A percentile compares a stretch with the other conserved stretches of the same genome.
Evolutionary conservation across 1,140 invertebrate species (phyloP).

Genomic region (Paracyclopina nana): DNA sequence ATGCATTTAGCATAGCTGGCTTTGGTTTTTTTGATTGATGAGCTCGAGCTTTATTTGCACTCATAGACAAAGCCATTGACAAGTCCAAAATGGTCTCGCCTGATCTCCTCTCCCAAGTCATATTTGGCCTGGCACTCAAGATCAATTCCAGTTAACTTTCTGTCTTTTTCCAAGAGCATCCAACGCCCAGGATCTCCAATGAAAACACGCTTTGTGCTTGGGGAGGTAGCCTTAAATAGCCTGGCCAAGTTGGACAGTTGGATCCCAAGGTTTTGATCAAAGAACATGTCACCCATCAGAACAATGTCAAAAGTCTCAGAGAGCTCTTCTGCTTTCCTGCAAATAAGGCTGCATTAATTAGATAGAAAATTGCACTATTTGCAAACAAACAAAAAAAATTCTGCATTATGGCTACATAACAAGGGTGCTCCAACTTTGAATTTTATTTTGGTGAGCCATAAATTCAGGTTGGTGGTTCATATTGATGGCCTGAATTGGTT

Average conservation of each 20-base stretch:
- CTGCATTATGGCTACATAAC: no score
- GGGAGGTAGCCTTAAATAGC: neutral
- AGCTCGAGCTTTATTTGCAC: no score
- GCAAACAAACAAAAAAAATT: no score
- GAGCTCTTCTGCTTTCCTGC: no score
- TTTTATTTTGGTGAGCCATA: no score
- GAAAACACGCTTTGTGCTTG: neutral
- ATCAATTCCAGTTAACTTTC: neutral
- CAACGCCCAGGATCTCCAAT: conserved; percentile 10
- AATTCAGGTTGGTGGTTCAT: no score
- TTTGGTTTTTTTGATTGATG: no score
- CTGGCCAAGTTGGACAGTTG: neutral
- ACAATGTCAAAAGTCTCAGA: conserved; percentile 1
- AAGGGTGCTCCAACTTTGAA: no score
- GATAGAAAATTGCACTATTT: no score
- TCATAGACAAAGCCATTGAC: conserved; percentile 3
- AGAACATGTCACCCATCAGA: conserved; percentile 8
- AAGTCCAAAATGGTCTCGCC: neutral
- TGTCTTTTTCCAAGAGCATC: neutral
- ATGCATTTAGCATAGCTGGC: no score
- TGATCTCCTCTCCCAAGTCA: neutral
- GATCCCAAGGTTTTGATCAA: neutral
- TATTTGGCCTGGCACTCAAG: conserved; percentile 3
- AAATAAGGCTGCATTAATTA: no score
- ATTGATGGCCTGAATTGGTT: no score